phyloP scores from a whole-genome alignment of 2,888 invertebrate species.

The Rhorus exstirpatorius region DNA sequence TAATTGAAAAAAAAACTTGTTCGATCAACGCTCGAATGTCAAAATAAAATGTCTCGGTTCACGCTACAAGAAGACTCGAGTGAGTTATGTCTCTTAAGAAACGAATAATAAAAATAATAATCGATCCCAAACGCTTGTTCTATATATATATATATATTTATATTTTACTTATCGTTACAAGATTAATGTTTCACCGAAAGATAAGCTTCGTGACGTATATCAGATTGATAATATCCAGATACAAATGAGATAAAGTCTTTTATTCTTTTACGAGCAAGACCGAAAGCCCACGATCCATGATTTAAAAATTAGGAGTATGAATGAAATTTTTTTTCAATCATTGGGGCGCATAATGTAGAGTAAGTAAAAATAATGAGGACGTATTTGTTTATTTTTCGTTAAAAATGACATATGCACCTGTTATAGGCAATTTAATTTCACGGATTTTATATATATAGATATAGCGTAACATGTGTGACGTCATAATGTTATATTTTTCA shows the following conservation, averaged over 20 bases:
- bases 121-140: not conserved
- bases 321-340: too few species aligned
- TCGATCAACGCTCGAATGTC: too few species aligned
- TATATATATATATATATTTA: slow-evolving; percentile 11
- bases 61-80: not conserved
- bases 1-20: too few species aligned
- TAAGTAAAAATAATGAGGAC: too few species aligned
- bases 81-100: not conserved
- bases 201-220: slow-evolving; percentile 35
- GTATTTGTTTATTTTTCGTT: too few species aligned
- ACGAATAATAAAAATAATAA: not conserved
- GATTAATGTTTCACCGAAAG: slow-evolving; percentile 15
- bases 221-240: not conserved
- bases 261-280: not conserved
- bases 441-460: too few species aligned
- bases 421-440: too few species aligned
- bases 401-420: too few species aligned
- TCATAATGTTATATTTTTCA: too few species aligned
- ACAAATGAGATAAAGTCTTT: not conserved
- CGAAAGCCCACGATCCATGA: not conserved
- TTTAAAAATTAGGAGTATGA: too few species aligned
- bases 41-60: not conserved
- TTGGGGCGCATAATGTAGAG: not conserved
- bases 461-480: too few species aligned
- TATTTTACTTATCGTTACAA: slow-evolving; percentile 18